A percentile compares a stretch with the other conserved stretches of the same genome.
phyloP scores from a whole-genome alignment of 2,113 vertebrate species.

The Rhinolophus ferrumequinum region DNA sequence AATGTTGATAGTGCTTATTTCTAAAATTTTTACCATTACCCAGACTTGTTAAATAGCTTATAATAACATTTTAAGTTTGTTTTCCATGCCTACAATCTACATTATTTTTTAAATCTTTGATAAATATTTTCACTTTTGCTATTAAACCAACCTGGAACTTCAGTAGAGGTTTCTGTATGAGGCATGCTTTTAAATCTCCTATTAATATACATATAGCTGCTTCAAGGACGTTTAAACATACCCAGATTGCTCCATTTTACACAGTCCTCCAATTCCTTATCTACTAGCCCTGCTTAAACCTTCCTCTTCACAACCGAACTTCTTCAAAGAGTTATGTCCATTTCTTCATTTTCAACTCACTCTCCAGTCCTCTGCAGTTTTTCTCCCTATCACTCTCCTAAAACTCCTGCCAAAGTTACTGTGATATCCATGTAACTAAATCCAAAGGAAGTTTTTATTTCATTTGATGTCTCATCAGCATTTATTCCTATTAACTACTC shows the following conservation, averaged over 20 bases:
- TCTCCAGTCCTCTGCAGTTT: neutral
- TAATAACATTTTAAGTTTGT: neutral
- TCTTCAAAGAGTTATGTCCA: neutral
- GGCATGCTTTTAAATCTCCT: neutral
- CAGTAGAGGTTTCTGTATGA: neutral
- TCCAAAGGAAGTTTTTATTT: neutral
- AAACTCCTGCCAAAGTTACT: neutral
- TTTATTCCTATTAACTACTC: neutral
- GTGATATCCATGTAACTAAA: neutral
- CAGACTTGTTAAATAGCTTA: neutral
- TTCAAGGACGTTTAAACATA: constrained; percentile 5
- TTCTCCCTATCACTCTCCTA: neutral
- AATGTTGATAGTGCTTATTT: neutral
- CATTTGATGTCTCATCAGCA: neutral
- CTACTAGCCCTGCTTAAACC: neutral
- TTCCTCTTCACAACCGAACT: neutral
- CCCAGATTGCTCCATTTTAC: neutral
- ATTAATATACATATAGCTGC: neutral
- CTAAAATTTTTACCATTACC: neutral
- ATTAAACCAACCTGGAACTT: neutral
- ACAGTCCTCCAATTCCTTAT: neutral
- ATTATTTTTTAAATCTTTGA: neutral
- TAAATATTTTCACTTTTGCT: neutral
- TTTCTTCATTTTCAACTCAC: neutral
- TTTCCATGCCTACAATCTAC: neutral